Conservation (phyloP, 2,113 vertebrate genomes). For the Symphodus melops region DNA sequence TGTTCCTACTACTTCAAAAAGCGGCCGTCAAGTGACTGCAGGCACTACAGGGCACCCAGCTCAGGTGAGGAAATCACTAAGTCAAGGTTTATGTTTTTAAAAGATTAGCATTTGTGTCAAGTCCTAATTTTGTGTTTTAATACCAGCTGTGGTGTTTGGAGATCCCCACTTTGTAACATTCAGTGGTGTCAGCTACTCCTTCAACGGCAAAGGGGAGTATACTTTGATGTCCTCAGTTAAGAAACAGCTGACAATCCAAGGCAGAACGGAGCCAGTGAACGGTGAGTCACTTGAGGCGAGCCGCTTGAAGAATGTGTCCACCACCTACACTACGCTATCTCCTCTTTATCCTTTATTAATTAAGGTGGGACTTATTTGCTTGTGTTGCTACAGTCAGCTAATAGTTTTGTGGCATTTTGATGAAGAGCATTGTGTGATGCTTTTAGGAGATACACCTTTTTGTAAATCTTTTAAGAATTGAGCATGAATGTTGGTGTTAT, state of each 20-base stretch:
- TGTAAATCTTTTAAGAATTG: too few species aligned
- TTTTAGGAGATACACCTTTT: too few species aligned
- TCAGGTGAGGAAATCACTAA: slow-evolving; percentile 78
- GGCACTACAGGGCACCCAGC: slow-evolving; percentile 82
- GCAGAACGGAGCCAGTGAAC: slow-evolving; percentile 82
- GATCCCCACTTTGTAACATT: slow-evolving; percentile 97
- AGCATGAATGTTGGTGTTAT: too few species aligned
- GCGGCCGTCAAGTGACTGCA: slow-evolving; percentile 92
- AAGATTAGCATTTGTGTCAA: neutral
- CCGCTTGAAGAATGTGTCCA: neutral
- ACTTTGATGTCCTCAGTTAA: slow-evolving; percentile 77
- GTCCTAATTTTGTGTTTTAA: neutral
- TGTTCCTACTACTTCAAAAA: slow-evolving; percentile 88
- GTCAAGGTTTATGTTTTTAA: neutral
- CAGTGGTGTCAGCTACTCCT: slow-evolving; percentile 89
- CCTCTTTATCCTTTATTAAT: too few species aligned
- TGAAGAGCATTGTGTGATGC: too few species aligned
- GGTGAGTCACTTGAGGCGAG: slow-evolving; percentile 75
- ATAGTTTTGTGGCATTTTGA: too few species aligned
- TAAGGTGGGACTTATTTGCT: too few species aligned
- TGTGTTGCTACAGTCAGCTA: too few species aligned
- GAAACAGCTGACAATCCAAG: slow-evolving; percentile 85
- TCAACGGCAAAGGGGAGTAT: slow-evolving; percentile 95
- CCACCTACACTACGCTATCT: too few species aligned
- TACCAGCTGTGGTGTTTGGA: slow-evolving; percentile 89